Evolutionary conservation across 2,797 vertebrate species (phyloP).

Genomic region (Oreochromis grahami): DNA sequence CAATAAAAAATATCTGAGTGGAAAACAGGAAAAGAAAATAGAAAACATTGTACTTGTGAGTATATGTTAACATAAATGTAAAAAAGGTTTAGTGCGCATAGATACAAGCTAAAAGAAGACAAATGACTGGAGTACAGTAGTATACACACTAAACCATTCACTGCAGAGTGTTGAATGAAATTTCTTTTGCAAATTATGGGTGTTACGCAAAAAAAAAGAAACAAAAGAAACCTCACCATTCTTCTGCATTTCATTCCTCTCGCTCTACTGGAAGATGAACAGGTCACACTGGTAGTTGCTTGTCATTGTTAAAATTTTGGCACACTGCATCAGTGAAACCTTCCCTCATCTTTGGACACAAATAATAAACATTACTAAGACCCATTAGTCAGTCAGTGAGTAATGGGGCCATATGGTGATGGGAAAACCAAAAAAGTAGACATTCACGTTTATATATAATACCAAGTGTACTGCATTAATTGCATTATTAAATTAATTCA

Average conservation of each 20-base stretch:
- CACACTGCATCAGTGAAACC: constrained; percentile 26
- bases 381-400: constrained; percentile 64
- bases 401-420: constrained; percentile 54
- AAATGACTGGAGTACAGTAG: neutral
- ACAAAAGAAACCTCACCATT: neutral
- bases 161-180: neutral
- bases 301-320: constrained; percentile 16
- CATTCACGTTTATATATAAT: neutral
- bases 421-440: constrained; percentile 32
- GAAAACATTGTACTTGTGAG: neutral
- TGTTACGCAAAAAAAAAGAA: neutral
- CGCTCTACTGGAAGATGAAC: constrained; percentile 31
- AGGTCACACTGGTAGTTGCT: constrained; percentile 28
- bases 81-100: neutral
- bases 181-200: neutral
- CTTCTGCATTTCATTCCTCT: neutral
- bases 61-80: neutral
- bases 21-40: neutral
- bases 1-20: neutral
- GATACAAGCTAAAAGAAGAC: neutral
- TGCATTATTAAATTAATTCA: neutral
- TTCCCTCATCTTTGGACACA: constrained; percentile 54
- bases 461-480: neutral
- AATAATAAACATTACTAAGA: constrained; percentile 68
- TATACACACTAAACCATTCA: neutral